Base-by-base conservation (phyloP, 1,140 invertebrate species). In the Ceratitis capitata region DNA sequence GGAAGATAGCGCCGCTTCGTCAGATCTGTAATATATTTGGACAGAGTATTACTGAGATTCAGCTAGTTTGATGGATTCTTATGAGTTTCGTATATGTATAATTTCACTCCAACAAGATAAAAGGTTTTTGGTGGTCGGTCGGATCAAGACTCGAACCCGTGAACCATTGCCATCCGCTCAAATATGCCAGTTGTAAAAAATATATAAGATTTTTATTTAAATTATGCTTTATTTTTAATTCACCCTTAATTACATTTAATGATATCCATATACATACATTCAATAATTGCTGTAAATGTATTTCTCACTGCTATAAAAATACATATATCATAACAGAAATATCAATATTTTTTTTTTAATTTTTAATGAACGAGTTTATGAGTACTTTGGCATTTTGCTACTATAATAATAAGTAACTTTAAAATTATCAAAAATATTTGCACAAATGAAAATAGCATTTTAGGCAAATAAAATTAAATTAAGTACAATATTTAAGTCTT, bases 321-420 rank as follows among this genome's bases (percentile, higher is more conserved):
- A 64, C 58, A 32, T 16, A 49, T 49, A n/a, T 23, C 58, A 32
- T 64, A 64, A 64, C 58, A 64, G 14, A 64, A 23, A 14, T 69
- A 35, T n/a, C n/a, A n/a, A n/a, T n/a, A n/a, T n/a, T n/a, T n/a
- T n/a, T n/a, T n/a, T 69, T 1, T 39, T 39, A 39, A 35, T 39
- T n/a, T 39, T 69, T 19, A 69, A 69, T 64, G 58, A 29, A 61
- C 32, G 58, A 64, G 10, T 69, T 19, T 26, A 69, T 69, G 64
- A 69, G 64, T 69, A 69, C 64, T 69, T 69, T 69, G 64, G 64
- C 64, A 39, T 39, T 39, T 69, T 69, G 35, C 23, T 61, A 32
- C 58, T 69, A 69, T 69, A 69, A 39, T 7, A 69, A 69, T 39
- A 35, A 14, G 32, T 35, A 69, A 35, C 16, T 39, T 69, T 69